A percentile compares a stretch with the other conserved stretches of the same genome.
Conservation (phyloP, 2,888 invertebrate species). For the Drosophila longiperda region DNA sequence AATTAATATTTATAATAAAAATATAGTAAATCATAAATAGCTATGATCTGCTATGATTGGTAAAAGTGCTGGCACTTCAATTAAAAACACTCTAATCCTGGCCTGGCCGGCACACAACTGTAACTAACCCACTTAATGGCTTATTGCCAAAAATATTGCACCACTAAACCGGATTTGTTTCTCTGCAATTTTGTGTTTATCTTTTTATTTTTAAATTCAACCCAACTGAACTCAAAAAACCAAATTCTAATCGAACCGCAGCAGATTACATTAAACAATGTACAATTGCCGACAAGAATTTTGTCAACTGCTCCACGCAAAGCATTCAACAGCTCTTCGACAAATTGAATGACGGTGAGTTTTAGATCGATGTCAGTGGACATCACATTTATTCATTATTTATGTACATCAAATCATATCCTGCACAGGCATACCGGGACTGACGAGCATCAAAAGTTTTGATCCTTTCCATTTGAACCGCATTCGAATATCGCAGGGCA, state of each 20-base stretch:
- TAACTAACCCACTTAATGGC: conserved; percentile 63
- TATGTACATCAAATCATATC: background rate
- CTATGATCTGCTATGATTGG: background rate
- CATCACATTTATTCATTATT: too few species aligned
- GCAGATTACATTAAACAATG: conserved; percentile 90
- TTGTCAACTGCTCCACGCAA: conserved; percentile 88
- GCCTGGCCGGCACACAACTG: conserved; percentile 41
- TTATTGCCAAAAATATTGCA: conserved; percentile 54
- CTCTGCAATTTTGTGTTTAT: conserved; percentile 55
- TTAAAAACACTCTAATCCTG: background rate
- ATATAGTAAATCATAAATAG: too few species aligned
- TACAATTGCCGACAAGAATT: conserved; percentile 87
- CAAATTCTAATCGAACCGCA: conserved; percentile 83
- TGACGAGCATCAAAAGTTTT: conserved; percentile 87
- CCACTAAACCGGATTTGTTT: conserved; percentile 71
- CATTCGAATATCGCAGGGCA: conserved; percentile 90
- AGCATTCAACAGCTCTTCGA: conserved; percentile 90
- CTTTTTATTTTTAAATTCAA: conserved; percentile 50
- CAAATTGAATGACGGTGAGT: conserved; percentile 87
- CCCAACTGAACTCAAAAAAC: conserved; percentile 53
- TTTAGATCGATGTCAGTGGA: background rate
- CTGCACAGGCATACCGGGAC: conserved; percentile 82
- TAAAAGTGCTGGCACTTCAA: background rate
- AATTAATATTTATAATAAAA: background rate
- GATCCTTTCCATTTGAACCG: conserved; percentile 89